Percentiles rank a stretch among this genome's conserved stretches.
Conservation (phyloP, 2,113 vertebrate species). For the Trichechus manatus region DNA sequence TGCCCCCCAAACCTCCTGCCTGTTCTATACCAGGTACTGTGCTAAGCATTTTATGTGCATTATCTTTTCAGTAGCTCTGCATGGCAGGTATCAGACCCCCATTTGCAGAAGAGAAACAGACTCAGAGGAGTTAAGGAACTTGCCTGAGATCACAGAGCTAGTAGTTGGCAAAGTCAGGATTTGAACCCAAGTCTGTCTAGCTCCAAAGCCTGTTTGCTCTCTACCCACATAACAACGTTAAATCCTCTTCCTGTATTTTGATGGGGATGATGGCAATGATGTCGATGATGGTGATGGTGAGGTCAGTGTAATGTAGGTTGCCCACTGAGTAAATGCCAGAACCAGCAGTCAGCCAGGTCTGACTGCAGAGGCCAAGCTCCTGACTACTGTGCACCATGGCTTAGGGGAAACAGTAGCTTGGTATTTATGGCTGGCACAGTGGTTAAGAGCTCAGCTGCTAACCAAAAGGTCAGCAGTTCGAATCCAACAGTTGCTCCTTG, state of each 20-base stretch:
- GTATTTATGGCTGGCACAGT: not conserved
- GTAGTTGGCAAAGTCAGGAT: not conserved
- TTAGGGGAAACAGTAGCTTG: not conserved
- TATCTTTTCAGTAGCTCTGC: not conserved
- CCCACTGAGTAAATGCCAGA: not conserved
- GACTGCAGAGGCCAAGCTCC: not conserved
- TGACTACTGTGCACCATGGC: not conserved
- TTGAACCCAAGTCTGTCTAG: not conserved
- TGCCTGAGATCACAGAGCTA: not conserved
- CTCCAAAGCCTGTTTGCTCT: not conserved
- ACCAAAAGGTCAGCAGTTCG: too few relatives aligned
- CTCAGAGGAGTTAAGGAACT: slow-evolving; percentile 6
- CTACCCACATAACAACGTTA: not conserved
- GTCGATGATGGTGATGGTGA: not conserved
- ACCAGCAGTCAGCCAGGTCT: not conserved
- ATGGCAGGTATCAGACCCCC: not conserved
- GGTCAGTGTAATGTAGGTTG: not conserved
- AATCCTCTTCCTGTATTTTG: not conserved
- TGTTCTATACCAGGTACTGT: not conserved
- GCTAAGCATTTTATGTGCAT: not conserved
- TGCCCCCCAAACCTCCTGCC: not conserved
- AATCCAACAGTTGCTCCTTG: too few relatives aligned
- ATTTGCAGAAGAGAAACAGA: not conserved
- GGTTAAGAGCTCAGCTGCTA: too few relatives aligned
- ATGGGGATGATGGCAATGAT: not conserved